Evolutionary conservation across 2,113 vertebrate species (phyloP).

Genomic region (Orcinus orca): DNA sequence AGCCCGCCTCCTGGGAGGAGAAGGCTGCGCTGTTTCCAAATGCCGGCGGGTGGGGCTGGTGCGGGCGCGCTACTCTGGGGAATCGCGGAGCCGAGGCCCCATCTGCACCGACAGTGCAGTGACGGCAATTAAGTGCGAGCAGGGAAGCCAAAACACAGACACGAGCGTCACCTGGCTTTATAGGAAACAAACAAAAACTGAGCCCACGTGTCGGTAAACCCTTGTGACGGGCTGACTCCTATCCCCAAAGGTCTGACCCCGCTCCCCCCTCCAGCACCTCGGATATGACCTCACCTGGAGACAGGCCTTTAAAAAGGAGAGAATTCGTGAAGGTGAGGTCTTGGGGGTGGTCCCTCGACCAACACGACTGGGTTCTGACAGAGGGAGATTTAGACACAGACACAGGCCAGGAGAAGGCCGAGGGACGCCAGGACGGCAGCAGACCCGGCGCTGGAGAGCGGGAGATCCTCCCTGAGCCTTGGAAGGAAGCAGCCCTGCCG

Average conservation of each 20-base stretch:
- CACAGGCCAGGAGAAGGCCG: too few relatives aligned
- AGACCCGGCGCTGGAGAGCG: too few relatives aligned
- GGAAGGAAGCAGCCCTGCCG: fast-evolving
- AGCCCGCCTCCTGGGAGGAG: not conserved
- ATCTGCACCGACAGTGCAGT: not conserved
- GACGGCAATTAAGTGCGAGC: not conserved
- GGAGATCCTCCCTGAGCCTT: too few relatives aligned
- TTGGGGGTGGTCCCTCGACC: fast-evolving
- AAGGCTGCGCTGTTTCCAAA: not conserved
- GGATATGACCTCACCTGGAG: fast-evolving
- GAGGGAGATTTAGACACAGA: fast-evolving
- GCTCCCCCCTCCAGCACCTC: fast-evolving
- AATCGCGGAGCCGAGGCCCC: not conserved
- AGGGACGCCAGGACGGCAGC: too few relatives aligned
- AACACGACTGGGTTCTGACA: fast-evolving
- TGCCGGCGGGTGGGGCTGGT: fast-evolving
- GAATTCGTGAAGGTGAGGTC: fast-evolving
- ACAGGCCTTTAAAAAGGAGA: not conserved
- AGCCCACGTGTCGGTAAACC: fast-evolving
- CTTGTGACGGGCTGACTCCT: fast-evolving
- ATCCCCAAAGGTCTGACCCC: not conserved
- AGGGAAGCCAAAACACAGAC: not conserved
- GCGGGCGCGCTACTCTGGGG: not conserved
- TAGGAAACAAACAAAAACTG: not conserved
- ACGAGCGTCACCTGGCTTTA: not conserved